Evolutionary conservation across 2,113 vertebrate genomes (phyloP).

Genomic region (Agelaius tricolor): DNA sequence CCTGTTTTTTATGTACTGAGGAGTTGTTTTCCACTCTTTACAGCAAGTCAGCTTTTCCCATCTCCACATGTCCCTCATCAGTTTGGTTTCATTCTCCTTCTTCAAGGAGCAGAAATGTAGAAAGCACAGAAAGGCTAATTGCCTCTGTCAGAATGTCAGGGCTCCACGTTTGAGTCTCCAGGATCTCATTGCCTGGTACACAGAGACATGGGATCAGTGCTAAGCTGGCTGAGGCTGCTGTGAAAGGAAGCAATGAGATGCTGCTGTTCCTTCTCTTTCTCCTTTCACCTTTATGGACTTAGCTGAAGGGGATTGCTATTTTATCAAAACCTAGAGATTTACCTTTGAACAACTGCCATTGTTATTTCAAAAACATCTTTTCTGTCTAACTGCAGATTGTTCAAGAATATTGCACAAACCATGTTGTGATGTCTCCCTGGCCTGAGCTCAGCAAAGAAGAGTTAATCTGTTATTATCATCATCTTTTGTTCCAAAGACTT

Average conservation of each 20-base stretch:
- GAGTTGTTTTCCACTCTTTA: not conserved
- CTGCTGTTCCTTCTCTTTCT: not conserved
- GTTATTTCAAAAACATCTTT: not conserved
- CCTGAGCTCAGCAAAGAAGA: not conserved
- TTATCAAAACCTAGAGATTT: not conserved
- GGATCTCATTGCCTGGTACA: not conserved
- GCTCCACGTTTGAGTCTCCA: not conserved
- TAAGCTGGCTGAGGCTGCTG: not conserved
- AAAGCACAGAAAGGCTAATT: not conserved
- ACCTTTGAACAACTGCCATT: not conserved
- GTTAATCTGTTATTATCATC: not conserved
- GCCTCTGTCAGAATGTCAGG: not conserved
- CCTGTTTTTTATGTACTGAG: not conserved
- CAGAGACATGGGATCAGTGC: not conserved
- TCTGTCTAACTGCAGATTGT: not conserved
- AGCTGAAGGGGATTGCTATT: not conserved
- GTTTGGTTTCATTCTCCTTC: not conserved
- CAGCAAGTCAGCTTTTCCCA: not conserved
- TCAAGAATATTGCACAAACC: not conserved
- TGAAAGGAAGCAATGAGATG: not conserved
- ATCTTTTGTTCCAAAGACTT: not conserved
- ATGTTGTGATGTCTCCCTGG: not conserved
- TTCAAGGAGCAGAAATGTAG: not conserved
- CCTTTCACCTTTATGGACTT: not conserved
- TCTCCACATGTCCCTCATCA: not conserved